These are phyloP conservation scores for Cremastobaeus sp. DNA, from an alignment of 2,888 invertebrate species.

Conservation along the genomic window DNA sequence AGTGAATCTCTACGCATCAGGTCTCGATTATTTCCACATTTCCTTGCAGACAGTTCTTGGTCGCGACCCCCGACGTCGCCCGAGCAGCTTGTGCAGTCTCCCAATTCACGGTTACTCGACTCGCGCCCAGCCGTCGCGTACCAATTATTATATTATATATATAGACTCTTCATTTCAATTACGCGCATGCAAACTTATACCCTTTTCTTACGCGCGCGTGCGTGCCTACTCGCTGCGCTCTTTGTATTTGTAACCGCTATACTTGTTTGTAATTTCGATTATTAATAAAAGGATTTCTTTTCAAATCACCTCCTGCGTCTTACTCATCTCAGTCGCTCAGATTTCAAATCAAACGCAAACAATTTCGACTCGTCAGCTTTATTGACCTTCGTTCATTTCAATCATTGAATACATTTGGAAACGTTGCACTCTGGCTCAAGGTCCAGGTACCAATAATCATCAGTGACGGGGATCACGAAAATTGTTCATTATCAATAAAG, in stretches of 20 bases:
- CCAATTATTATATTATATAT: not conserved
- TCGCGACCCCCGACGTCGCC: too few species aligned
- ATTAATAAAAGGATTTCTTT: slow-evolving; percentile 47
- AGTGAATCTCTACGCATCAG: slow-evolving; percentile 69
- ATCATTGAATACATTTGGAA: too few species aligned
- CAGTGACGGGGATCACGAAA: too few species aligned
- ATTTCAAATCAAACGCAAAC: too few species aligned
- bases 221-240: slow-evolving; percentile 48
- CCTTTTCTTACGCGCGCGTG: slow-evolving; percentile 38
- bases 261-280: slow-evolving; percentile 51
- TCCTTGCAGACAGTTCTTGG: slow-evolving; percentile 3
- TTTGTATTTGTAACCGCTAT: slow-evolving; percentile 50
- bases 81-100: too few species aligned
- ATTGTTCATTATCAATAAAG: too few species aligned
- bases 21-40: slow-evolving; percentile 20
- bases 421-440: too few species aligned
- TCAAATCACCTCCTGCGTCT: slow-evolving; percentile 12
- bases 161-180: not conserved
- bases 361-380: too few species aligned
- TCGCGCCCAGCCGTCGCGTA: too few species aligned
- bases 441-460: too few species aligned
- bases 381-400: slow-evolving; percentile 7
- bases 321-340: too few species aligned
- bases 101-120: too few species aligned
- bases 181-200: slow-evolving; percentile 42